A percentile compares a stretch with the other conserved stretches of the same genome.
These are phyloP conservation scores for Athalia circularis DNA, from an alignment of 2,888 invertebrate genomes.

Conservation along the genomic window DNA sequence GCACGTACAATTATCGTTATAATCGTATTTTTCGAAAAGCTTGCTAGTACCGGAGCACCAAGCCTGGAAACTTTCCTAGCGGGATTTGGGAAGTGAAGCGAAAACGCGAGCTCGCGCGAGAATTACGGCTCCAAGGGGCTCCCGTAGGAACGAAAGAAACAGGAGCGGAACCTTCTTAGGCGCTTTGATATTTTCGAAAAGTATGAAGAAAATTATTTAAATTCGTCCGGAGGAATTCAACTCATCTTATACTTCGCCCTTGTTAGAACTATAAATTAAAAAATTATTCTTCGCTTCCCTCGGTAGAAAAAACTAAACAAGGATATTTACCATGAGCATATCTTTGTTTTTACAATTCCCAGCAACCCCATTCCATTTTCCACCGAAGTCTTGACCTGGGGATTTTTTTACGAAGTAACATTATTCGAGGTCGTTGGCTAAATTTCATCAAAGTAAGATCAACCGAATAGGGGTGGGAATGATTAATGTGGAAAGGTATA, in stretches of 20 bases:
- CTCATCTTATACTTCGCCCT: neutral
- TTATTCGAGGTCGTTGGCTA: too few species aligned
- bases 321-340: too few species aligned
- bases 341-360: too few species aligned
- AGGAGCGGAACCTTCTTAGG: conserved; percentile 40
- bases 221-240: neutral
- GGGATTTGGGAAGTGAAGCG: conserved; percentile 69
- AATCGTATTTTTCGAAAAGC: conserved; percentile 71
- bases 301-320: neutral
- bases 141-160: conserved; percentile 36
- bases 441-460: neutral
- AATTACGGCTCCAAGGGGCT: conserved; percentile 48
- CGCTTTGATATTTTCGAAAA: neutral
- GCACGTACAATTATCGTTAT: conserved; percentile 72
- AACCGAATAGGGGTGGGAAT: neutral
- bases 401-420: too few species aligned
- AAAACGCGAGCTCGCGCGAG: conserved; percentile 58
- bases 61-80: conserved; percentile 64
- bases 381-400: too few species aligned
- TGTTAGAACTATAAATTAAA: too few species aligned
- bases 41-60: conserved; percentile 52
- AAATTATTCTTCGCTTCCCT: neutral
- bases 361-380: too few species aligned
- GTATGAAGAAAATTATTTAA: neutral
- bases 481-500: conserved; percentile 19